phyloP scores from a whole-genome alignment of 2,113 vertebrate genomes.

The Campylomormyrus numenius region DNA sequence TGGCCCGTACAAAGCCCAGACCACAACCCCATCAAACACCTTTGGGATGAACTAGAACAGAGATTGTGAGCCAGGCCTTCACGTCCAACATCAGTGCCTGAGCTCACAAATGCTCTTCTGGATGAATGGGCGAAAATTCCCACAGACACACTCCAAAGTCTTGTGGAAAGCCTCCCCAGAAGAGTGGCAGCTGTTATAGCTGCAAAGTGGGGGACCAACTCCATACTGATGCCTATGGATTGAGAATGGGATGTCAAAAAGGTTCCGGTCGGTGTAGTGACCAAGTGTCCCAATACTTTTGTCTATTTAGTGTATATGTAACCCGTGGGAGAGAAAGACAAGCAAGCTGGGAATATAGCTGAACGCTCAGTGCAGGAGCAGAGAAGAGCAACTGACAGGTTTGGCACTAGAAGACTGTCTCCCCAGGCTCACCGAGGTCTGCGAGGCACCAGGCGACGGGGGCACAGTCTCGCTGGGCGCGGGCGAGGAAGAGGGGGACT shows the following conservation, averaged over 20 bases:
- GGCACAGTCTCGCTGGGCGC: constrained; percentile 71
- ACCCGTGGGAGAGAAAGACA: background rate
- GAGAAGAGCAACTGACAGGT: background rate
- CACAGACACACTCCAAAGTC: background rate
- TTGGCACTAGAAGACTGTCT: background rate
- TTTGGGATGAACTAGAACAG: background rate
- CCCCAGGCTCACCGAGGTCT: constrained; percentile 70
- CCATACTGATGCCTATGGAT: background rate
- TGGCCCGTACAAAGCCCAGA: background rate
- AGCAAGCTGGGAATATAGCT: background rate
- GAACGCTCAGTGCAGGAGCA: background rate
- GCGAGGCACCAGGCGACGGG: constrained; percentile 73
- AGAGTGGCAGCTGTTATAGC: background rate
- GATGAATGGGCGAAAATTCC: background rate
- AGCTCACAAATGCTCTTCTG: background rate
- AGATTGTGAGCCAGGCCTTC: background rate
- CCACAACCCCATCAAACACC: background rate
- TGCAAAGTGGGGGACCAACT: background rate
- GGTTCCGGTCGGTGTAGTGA: background rate
- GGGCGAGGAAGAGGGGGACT: constrained; percentile 67
- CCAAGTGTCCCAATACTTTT: background rate
- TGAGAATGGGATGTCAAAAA: background rate
- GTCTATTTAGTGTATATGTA: background rate
- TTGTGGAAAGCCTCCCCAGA: background rate
- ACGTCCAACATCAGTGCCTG: background rate